Evolutionary conservation across 2,888 invertebrate species (phyloP), one percentile per base, ranked within the genome.

Genomic region (Hesperia comma): DNA sequence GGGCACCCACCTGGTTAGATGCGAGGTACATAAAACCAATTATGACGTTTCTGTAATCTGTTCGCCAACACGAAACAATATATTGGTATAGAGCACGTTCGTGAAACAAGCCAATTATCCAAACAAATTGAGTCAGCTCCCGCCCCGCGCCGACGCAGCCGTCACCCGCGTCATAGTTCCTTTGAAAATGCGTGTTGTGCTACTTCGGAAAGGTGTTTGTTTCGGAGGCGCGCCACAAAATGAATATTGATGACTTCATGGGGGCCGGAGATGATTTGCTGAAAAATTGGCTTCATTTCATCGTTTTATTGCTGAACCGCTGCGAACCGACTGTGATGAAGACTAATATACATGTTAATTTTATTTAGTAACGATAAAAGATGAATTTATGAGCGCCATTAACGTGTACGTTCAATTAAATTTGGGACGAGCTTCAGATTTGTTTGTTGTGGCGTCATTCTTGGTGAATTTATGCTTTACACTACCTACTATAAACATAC

Each of bases 171-270:
- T 79, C 82, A 82, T 84, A 84, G 85, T 86, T 85, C 81, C 83
- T 84, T 81, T 86, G 86, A 90, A 90, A 88, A 87, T 83, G 76
- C 85, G 79, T 77, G 82, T 81, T 81, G 74, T 82, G 82, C 80
- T 85, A 81, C 83, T 83, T 81, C 75, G 84, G 83, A 79, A 86
- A 90, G 92, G 91, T 89, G 90, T 90, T 88, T 91, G 91, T 91
- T 92, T 90, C 83, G 85, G 86, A 85, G 89, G 90, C 86, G 87
- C 85, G 88, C 88, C 87, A 74, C 85, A 80, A 90, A 92, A 92
- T 92, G 88, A 92, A 92, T 92, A 92, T 92, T 92, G 92, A 92
- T 92, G 92, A 86, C 89, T 91, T 87, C 83, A 90, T 89, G 84
- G 85, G 83, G 83, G 78, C 88, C 89, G 88, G 88, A 90, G 90